Evolutionary conservation across 2,888 invertebrate species (phyloP), one percentile per base, ranked within the genome.

Genomic region (Napeogenes inachia): DNA sequence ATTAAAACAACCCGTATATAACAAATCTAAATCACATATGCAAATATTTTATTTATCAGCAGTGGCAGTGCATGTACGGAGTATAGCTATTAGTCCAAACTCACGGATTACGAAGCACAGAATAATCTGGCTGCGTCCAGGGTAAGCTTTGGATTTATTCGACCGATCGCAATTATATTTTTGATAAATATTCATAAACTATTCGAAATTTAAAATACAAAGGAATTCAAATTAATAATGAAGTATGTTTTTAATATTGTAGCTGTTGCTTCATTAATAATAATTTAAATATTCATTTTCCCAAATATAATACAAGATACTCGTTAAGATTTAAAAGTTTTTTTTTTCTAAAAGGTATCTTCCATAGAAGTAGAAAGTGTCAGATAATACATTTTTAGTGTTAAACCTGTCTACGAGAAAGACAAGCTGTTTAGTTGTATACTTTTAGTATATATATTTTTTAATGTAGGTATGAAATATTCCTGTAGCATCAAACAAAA

Each of bases 121-220:
- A 62, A 61, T 65, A 74, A 74, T 72, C 75, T 75, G 75, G 71
- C 68, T 69, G 68, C 68, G 61, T 58, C 66, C 67, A 67, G 66
- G 63, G 65, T 75, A 75, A 79, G 75, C 73, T 60, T 57, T 35
- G 63, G 72, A 78, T 79, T 79, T 50, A 50, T 21, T 50, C 21
- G 30, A 50, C 50, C 21, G 50, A 13, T 50, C 50, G 50, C 50
- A 50, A 10, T 50, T 30, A 30, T 50, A n/a, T 30, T 50, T 50
- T n/a, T 50, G 6, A 50, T 50, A 50, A 50, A 50, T 50, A 21
- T 50, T 30, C 12, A 50, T 12, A 30, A 21, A 10, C 6, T 50
- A 8, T 30, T n/a, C 8, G 21, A 30, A 10, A 50, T 50, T 30
- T 50, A 30, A 50, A 30, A 12, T 30, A 50, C 6, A 47, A 3